Percentiles rank a stretch among this genome's conserved stretches.
phyloP scores from a whole-genome alignment of 1,140 invertebrate species.

The Diorhabda sublineata region DNA sequence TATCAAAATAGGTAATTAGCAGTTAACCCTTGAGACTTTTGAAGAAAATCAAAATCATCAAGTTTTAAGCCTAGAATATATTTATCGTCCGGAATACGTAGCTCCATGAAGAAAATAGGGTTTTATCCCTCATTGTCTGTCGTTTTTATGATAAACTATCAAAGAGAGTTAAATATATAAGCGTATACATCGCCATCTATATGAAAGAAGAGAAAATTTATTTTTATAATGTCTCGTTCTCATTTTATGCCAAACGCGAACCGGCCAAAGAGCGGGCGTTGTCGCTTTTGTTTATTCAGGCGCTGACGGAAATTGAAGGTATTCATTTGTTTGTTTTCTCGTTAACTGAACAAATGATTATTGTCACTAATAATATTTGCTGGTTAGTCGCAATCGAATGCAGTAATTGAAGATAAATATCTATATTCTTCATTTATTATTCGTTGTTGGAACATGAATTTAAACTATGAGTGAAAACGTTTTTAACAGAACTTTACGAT shows the following conservation, averaged over 20 bases:
- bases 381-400: not conserved
- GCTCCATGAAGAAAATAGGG: too few relatives aligned
- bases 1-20: too few relatives aligned
- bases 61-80: too few relatives aligned
- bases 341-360: not conserved
- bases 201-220: not conserved
- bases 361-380: conserved; percentile 3
- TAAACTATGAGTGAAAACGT: not conserved
- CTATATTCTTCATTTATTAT: not conserved
- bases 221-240: not conserved
- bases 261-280: not conserved
- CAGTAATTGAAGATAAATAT: not conserved
- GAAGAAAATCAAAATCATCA: too few relatives aligned
- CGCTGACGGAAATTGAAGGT: not conserved
- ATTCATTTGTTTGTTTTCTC: conserved; percentile 1
- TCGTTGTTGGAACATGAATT: not conserved
- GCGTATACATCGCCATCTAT: too few relatives aligned
- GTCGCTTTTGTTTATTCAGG: not conserved
- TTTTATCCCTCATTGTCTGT: too few relatives aligned
- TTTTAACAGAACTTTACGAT: not conserved
- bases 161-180: too few relatives aligned
- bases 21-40: too few relatives aligned
- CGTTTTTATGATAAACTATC: too few relatives aligned
- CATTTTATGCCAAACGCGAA: not conserved
- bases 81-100: too few relatives aligned